These are phyloP conservation scores for Sthenelais limicola DNA, from an alignment of 2,888 invertebrate genomes.

Conservation along the genomic window DNA sequence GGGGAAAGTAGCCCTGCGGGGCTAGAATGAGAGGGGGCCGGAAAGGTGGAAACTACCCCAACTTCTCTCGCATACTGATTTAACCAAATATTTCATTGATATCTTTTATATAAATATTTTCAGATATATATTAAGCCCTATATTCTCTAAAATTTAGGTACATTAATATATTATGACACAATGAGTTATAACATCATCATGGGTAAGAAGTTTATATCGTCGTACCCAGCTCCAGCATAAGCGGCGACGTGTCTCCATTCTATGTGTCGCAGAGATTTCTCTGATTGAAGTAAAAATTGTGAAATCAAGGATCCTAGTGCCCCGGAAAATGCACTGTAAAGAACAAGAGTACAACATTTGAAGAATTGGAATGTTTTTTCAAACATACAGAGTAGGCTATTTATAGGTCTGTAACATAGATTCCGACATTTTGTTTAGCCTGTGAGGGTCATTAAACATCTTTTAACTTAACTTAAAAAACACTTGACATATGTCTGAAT, in stretches of 20 bases:
- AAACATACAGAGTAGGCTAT: too few relatives aligned
- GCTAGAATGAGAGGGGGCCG: too few relatives aligned
- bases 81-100: too few relatives aligned
- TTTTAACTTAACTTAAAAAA: too few relatives aligned
- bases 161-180: too few relatives aligned
- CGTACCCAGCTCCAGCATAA: slow-evolving; percentile 37
- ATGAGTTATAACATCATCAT: not conserved
- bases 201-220: not conserved
- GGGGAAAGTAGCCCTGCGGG: too few relatives aligned
- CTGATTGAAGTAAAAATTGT: not conserved
- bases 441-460: too few relatives aligned
- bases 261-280: not conserved
- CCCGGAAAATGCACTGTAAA: slow-evolving; percentile 31
- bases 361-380: not conserved
- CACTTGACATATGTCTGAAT: too few relatives aligned
- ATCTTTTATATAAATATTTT: not conserved
- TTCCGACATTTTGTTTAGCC: too few relatives aligned
- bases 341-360: not conserved
- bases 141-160: not conserved
- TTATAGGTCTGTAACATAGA: too few relatives aligned
- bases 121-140: not conserved
- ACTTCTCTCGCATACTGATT: too few relatives aligned
- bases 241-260: slow-evolving; percentile 27
- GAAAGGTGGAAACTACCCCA: too few relatives aligned
- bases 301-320: slow-evolving; percentile 24